Evolutionary conservation across 2,113 vertebrate species (phyloP).

Genomic region (Platysteira castanea): DNA sequence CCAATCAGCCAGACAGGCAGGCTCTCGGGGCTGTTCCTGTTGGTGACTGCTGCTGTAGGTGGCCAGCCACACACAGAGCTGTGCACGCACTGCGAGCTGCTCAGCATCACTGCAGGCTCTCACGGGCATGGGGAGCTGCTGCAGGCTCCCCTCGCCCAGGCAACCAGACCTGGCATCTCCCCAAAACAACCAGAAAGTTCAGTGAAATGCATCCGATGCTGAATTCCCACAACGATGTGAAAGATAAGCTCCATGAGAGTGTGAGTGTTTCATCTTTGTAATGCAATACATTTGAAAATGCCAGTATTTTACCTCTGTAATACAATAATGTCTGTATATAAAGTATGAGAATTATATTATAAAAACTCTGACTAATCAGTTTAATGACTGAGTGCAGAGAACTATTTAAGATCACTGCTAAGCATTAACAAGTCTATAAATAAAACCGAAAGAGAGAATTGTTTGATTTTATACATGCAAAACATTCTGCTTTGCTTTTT

Average conservation of each 20-base stretch:
- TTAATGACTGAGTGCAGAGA: neutral
- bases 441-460: neutral
- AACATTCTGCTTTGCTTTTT: neutral
- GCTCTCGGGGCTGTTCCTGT: neutral
- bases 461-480: neutral
- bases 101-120: neutral
- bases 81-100: neutral
- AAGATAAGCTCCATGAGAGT: neutral
- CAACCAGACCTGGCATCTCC: neutral
- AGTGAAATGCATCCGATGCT: neutral
- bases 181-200: neutral
- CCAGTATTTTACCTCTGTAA: neutral
- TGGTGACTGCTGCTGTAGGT: rapidly evolving
- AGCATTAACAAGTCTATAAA: neutral
- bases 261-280: neutral
- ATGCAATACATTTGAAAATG: neutral
- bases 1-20: neutral
- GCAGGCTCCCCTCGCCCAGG: neutral
- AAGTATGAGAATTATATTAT: neutral
- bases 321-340: neutral
- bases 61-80: neutral
- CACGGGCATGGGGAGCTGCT: rapidly evolving
- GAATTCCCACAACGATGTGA: neutral
- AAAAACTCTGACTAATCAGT: neutral
- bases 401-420: neutral